phyloP scores from a whole-genome alignment of 2,113 vertebrate genomes.

The Oreochromis niloticus region DNA sequence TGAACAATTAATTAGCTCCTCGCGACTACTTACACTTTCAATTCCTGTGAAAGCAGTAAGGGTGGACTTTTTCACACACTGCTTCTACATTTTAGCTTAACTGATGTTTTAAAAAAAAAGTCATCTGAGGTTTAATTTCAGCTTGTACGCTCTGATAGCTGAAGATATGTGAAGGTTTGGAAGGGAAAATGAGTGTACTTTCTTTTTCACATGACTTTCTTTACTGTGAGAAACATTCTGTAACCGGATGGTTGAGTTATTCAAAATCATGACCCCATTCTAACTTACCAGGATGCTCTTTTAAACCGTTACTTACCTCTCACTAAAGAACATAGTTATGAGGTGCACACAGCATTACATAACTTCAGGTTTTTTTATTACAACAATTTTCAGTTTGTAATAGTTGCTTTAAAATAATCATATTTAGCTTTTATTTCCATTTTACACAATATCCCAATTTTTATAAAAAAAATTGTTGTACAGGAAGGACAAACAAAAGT shows the following conservation, averaged over 20 bases:
- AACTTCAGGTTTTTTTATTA: neutral
- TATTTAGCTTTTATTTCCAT: neutral
- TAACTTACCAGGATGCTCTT: neutral
- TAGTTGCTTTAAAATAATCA: neutral
- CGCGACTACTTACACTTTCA: too few relatives aligned
- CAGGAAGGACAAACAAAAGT: neutral
- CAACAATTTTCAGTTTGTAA: neutral
- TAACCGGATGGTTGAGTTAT: neutral
- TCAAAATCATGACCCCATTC: rapidly evolving
- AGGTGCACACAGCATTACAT: neutral
- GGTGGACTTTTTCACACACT: too few relatives aligned
- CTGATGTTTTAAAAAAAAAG: neutral
- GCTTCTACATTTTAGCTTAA: too few relatives aligned
- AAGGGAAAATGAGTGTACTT: neutral
- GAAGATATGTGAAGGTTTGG: neutral
- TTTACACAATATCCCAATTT: neutral
- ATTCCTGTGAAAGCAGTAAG: too few relatives aligned
- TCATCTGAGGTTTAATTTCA: neutral
- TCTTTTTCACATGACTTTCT: neutral
- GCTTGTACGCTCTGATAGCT: neutral
- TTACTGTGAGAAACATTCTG: neutral
- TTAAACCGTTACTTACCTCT: neutral
- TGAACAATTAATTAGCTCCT: too few relatives aligned
- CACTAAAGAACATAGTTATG: neutral
- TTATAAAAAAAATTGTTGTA: neutral